Conservation (phyloP, 2,797 vertebrate species). For the Champsocephalus esox region DNA sequence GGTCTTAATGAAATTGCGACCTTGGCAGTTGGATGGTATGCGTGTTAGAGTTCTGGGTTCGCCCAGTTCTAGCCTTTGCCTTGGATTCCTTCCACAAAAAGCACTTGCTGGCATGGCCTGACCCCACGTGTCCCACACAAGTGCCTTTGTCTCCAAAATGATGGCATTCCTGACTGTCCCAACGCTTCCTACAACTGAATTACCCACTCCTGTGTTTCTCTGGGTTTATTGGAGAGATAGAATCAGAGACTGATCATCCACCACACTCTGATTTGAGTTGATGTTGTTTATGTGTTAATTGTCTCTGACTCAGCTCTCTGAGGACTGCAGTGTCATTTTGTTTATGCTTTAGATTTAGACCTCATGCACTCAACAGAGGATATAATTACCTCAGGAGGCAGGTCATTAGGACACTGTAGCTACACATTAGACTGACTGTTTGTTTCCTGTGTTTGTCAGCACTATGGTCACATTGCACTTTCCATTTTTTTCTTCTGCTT, state of each 20-base stretch:
- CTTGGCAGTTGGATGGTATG: slow-evolving; percentile 1
- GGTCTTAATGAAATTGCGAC: slow-evolving; percentile 13
- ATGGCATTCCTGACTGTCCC: slow-evolving; percentile 51
- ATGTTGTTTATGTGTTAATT: slow-evolving; percentile 31
- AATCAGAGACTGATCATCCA: not conserved
- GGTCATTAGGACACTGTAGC: slow-evolving; percentile 21
- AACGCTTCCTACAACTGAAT: slow-evolving; percentile 29
- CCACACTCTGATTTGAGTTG: slow-evolving; percentile 24
- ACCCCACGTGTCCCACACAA: slow-evolving; percentile 60
- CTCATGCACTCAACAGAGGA: not conserved
- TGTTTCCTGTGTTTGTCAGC: slow-evolving; percentile 23
- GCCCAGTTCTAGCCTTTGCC: slow-evolving; percentile 23
- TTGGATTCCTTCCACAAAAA: slow-evolving; percentile 58
- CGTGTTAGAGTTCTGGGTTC: not conserved
- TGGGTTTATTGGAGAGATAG: slow-evolving; percentile 1
- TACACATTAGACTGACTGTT: slow-evolving; percentile 5
- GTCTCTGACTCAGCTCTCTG: slow-evolving; percentile 39
- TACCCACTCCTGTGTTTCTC: slow-evolving; percentile 16
- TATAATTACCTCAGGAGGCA: slow-evolving; percentile 1
- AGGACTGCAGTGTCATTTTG: slow-evolving; percentile 11
- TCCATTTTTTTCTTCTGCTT: slow-evolving; percentile 9
- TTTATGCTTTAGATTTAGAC: slow-evolving; percentile 37
- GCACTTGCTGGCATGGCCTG: slow-evolving; percentile 51
- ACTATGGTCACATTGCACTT: slow-evolving; percentile 17
- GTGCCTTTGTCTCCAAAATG: slow-evolving; percentile 69